Evolutionary conservation across 2,113 vertebrate genomes (phyloP), one percentile per base, ranked within the genome.

Genomic region (Gambusia holbrooki): DNA sequence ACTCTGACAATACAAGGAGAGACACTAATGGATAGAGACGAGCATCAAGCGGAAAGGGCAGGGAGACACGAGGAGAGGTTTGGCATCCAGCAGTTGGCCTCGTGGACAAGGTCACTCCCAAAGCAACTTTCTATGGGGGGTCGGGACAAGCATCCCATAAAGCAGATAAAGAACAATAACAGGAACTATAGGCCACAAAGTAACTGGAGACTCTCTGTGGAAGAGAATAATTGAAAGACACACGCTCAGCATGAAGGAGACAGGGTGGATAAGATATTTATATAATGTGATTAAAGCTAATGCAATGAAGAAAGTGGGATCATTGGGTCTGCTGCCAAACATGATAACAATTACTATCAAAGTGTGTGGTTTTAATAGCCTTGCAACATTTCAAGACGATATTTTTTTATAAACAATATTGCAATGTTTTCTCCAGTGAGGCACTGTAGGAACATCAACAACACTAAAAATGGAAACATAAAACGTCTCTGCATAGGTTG

Each of bases 131-230:
- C 88, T 67, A 85, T 71, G 87, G 89, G 83, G 85, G 90, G 92
- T 93, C 89, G 89, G 86, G 90, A 93, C 91, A 92, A 93, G 93
- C 92, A 93, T 92, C 93, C 90, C 90, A 93, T 93, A 93, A 92
- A 95, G 93, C 84, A 95, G 96, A 97, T 96, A 96, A 96, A 92
- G 92, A 96, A 97, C 96, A 97, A 97, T 97, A 87, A 90, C 90
- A 96, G 96, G 96, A 97, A 97, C 95, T 94, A 91, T 90, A 88
- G 88, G 82, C 91, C 79, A 84, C 86, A 87, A 90, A 92, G 94
- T 91, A 84, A 93, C 93, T 91, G 92, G 87, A 90, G 90, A 94
- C 94, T 94, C 92, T 95, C 94, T 94, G 94, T 93, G 89, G 86
- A 85, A 58, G 80, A 89, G 86, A 95, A 95, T 92, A 94, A 93